phyloP scores from a whole-genome alignment of 1,140 invertebrate species.

The Sweltsa coloradensis region DNA sequence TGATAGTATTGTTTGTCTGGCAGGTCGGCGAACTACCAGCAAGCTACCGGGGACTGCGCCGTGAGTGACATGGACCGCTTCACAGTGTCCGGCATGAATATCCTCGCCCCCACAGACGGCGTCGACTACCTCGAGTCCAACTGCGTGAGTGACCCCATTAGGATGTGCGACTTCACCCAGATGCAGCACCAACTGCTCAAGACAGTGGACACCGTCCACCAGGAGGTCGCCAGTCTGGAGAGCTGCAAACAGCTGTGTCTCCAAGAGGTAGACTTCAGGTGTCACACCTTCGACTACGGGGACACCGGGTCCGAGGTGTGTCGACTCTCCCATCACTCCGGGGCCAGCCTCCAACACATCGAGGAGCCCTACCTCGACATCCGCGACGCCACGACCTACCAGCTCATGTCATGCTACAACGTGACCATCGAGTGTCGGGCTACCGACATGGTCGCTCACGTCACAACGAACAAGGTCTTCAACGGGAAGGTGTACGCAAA shows the following conservation, averaged over 20 bases:
- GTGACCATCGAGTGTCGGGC: constrained; percentile 35
- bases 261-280: constrained; percentile 29
- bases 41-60: constrained; percentile 28
- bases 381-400: constrained; percentile 32
- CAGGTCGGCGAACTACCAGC: constrained; percentile 35
- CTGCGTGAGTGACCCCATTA: constrained; percentile 35
- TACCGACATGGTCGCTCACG: constrained; percentile 34
- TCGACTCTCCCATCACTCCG: constrained; percentile 36
- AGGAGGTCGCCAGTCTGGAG: constrained; percentile 31
- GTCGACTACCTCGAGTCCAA: constrained; percentile 35
- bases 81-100: constrained; percentile 22
- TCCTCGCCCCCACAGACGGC: constrained; percentile 14
- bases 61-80: constrained; percentile 37
- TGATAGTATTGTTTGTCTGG: constrained; percentile 10
- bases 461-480: constrained; percentile 38
- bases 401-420: constrained; percentile 39
- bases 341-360: constrained; percentile 31
- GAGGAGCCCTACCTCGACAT: constrained; percentile 35
- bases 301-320: constrained; percentile 31
- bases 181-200: constrained; percentile 33
- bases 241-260: constrained; percentile 36
- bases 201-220: constrained; percentile 36
- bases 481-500: constrained; percentile 40
- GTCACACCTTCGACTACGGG: constrained; percentile 39
- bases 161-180: constrained; percentile 36